Evolutionary conservation across 2,888 invertebrate species (phyloP), one percentile per base, ranked within the genome.

Genomic region (Holacanthella duospinosa): DNA sequence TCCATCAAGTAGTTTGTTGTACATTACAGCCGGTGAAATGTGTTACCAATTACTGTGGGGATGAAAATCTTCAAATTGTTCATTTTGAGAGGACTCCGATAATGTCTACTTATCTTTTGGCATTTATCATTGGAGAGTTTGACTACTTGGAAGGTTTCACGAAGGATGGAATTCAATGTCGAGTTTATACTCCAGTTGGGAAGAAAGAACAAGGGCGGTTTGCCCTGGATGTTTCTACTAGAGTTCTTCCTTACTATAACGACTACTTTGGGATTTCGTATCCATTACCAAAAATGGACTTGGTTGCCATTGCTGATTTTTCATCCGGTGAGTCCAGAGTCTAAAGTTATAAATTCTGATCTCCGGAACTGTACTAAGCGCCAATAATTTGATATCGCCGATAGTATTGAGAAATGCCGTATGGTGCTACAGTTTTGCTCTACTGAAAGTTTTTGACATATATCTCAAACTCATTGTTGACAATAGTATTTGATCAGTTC

Each of bases 241-340:
- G 80, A 71, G 78, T 80, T 1, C 74, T 83, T 29, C 80, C 81
- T 43, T 83, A 79, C 74, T 83, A 81, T 77, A 78, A 79, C 59
- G 77, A 81, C 6, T 83, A 82, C 75, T 83, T 83, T 75, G 77
- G 78, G 29, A 74, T 79, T 19, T 62, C 79, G 1, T 83, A 82
- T 74, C 81, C 82, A 12, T 75, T 83, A 28, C 81, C 82, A 1
- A 83, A 83, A 74, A 78, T 82, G 73, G 83, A 83, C 69, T 76
- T 83, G 27, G 80, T 83, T 60, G 82, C 82, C 2, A 78, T 83
- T 62, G 78, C 82, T 29, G 82, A 82, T 73, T 82, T 96, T 76
- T 87, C 91, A 61, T 88, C 89, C 67, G 94, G 83, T 81, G 57
- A 4, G 53, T n/a, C n/a, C n/a, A n/a, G n/a, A n/a, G n/a, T n/a